Percentiles rank a stretch among this genome's conserved stretches.
Conservation (phyloP, 1,140 invertebrate genomes). For the Drosophila pseudoananassae region DNA sequence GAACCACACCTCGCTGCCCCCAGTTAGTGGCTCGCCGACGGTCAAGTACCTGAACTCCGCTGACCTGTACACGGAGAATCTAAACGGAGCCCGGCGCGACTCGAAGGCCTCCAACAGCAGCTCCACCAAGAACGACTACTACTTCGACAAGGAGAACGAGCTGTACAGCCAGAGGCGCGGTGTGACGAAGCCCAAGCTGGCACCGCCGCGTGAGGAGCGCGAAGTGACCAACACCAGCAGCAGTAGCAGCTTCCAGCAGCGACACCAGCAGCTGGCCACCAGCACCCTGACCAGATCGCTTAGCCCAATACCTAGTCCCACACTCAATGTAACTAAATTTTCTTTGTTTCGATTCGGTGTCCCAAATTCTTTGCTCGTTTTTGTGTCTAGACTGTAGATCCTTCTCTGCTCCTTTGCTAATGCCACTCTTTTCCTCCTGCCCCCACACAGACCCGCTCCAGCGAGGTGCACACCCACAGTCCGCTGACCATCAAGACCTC, state of each 20-base stretch:
- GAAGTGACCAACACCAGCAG: conserved; percentile 51
- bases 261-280: conserved; percentile 47
- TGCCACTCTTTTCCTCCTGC: neutral
- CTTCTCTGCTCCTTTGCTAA: neutral
- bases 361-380: conserved; percentile 21
- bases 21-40: conserved; percentile 54
- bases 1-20: conserved; percentile 67
- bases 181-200: conserved; percentile 64
- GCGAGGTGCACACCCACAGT: conserved; percentile 77
- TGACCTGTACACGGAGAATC: conserved; percentile 73
- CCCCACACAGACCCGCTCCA: conserved; percentile 73
- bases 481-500: conserved; percentile 83
- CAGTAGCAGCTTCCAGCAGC: conserved; percentile 39
- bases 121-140: conserved; percentile 80
- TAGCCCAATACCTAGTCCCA: conserved; percentile 80
- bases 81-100: conserved; percentile 58
- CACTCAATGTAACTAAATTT: conserved; percentile 83
- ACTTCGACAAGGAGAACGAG: conserved; percentile 84
- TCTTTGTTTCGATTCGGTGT: conserved; percentile 44
- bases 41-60: conserved; percentile 76
- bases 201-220: conserved; percentile 77
- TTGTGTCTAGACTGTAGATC: conserved; percentile 8
- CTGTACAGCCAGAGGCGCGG: conserved; percentile 63
- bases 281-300: conserved; percentile 65
- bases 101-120: conserved; percentile 75